phyloP scores from a whole-genome alignment of 2,113 vertebrate species.

The Syrmaticus mikado region DNA sequence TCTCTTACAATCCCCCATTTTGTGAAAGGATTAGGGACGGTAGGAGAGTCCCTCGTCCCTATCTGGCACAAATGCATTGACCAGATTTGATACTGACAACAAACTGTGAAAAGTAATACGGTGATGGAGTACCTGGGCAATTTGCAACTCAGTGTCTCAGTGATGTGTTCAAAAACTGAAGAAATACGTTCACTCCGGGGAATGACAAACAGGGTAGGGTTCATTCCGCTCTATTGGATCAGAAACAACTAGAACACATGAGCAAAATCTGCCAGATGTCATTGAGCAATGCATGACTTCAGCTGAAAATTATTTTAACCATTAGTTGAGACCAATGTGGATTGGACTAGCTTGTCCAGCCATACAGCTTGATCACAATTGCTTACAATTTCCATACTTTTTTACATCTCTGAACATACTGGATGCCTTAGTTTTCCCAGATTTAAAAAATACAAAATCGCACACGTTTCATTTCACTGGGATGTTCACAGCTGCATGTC shows the following conservation, averaged over 20 bases:
- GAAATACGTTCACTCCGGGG: neutral
- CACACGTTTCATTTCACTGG: neutral
- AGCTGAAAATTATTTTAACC: neutral
- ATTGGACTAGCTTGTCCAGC: neutral
- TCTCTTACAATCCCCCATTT: neutral
- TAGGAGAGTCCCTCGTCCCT: neutral
- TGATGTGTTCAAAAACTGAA: neutral
- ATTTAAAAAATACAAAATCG: neutral
- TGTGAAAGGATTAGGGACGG: neutral
- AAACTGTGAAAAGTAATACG: neutral
- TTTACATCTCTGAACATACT: neutral
- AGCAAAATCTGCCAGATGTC: neutral
- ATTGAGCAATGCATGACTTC: constrained; percentile 6
- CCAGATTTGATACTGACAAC: neutral
- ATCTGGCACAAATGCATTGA: neutral
- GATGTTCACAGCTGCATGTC: neutral
- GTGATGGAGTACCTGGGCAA: neutral
- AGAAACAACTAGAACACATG: neutral
- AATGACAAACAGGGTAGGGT: neutral
- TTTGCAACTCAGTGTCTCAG: neutral
- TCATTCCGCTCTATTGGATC: constrained; percentile 20
- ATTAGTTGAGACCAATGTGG: neutral
- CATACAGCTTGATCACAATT: neutral
- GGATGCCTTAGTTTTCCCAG: neutral
- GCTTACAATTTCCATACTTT: neutral